Conservation (phyloP, 2,797 vertebrate species). For the Anguilla pacifica region DNA sequence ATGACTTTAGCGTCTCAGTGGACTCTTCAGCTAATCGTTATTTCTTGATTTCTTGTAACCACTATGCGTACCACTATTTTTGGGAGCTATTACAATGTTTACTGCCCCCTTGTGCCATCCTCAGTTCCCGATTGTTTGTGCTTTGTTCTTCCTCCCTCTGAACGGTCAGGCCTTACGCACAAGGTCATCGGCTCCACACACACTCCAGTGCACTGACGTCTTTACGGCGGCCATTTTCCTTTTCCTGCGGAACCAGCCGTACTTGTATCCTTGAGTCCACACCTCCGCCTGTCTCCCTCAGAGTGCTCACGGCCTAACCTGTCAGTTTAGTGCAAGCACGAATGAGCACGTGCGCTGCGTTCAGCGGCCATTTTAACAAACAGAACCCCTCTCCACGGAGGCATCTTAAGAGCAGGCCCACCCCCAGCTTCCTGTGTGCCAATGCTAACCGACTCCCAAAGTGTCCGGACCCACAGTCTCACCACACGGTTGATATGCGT, state of each 20-base stretch:
- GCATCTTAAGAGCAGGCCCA: background rate
- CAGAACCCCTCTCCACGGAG: background rate
- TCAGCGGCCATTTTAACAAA: no score
- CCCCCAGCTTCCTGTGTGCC: background rate
- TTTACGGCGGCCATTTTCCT: background rate
- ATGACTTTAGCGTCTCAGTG: background rate
- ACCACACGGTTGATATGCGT: background rate
- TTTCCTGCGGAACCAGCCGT: background rate
- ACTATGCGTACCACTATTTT: constrained; percentile 58
- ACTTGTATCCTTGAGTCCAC: no score
- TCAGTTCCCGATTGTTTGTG: constrained; percentile 9
- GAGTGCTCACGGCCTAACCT: background rate
- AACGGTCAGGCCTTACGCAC: background rate
- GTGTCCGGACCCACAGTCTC: background rate
- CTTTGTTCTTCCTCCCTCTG: constrained; percentile 4
- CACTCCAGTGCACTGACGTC: background rate
- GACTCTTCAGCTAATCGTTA: background rate
- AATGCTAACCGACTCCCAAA: background rate
- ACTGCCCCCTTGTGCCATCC: constrained; percentile 28
- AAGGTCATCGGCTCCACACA: background rate
- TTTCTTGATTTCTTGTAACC: constrained; percentile 53
- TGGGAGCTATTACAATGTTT: constrained; percentile 34
- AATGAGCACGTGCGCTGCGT: background rate
- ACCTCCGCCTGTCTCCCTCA: background rate
- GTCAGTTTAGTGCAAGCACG: background rate